Base-by-base conservation (phyloP, 2,113 vertebrate genomes). In the Rattus norvegicus region DNA sequence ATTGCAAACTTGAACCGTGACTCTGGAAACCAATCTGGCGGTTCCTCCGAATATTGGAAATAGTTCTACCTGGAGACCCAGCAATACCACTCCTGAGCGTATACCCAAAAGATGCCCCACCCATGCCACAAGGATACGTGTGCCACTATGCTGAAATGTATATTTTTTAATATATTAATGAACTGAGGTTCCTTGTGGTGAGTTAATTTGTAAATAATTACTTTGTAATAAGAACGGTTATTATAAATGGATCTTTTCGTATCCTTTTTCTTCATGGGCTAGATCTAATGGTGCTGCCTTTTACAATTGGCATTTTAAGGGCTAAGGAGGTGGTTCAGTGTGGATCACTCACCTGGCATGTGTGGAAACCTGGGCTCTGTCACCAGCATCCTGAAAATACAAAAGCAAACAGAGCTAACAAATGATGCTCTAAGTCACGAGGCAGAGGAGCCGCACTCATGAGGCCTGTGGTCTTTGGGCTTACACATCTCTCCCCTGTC, bases 131-230 rank as follows among this genome's bases (percentile, higher is more conserved):
- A 65, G 65, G 65, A 67, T 67, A 67, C 61, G 6, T 7, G 56
- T 20, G 7, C 20, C 59, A 63, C 61, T 30, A 5, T 67, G 28
- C 28, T 67, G 11, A 67, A 67, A 67, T 67, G 22, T 61, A 61
- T 61, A 59, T 59, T 4, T 20, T 30, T 17, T 17, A 70, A 36
- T n/a, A n/a, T 70, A n/a, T 36, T 90, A 91, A 91, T 54, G 54
- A 93, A 59, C 88, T 93, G 92, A 94, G 47, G 56, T 92, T 90
- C 19, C 73, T 17, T 76, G 12, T 63, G 39, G 63, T 87, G 88
- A 67, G 47, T 83, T 93, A 90, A 47, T 95, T 87, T 96, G 47
- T 73, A 94, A 88, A 69, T 26, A 69, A 85, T 91, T 84, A 52
- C 63, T 93, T 85, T 94, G 7, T 80, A 63, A 52, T 61, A 90